Conservation (phyloP, 2,113 vertebrate species). For the Marcusenius ussheri region DNA sequence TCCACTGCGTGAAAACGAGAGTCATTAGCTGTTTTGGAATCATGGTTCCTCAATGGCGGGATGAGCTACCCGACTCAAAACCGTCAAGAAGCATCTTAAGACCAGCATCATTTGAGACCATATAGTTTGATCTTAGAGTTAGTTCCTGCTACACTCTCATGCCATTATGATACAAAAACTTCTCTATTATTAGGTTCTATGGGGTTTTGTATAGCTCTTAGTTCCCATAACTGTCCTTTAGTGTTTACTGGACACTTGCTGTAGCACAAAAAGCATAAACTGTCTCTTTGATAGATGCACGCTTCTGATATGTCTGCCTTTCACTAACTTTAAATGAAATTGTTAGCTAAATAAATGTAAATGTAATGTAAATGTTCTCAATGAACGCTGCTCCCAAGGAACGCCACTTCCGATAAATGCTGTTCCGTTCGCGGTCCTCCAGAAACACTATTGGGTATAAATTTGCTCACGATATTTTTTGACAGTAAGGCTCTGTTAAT, state of each 20-base stretch:
- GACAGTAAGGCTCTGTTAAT: too few relatives aligned
- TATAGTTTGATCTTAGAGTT: not conserved
- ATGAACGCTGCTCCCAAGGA: not conserved
- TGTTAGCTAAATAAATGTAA: not conserved
- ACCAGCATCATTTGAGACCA: not conserved
- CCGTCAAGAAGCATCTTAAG: not conserved
- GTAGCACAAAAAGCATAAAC: not conserved
- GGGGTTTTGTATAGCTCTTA: not conserved
- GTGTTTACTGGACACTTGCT: not conserved
- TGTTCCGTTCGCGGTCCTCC: not conserved
- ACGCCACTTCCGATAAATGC: not conserved
- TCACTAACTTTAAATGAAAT: not conserved
- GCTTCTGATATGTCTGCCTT: not conserved
- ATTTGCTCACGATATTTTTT: too few relatives aligned
- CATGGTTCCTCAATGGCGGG: not conserved
- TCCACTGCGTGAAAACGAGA: not conserved
- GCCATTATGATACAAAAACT: not conserved
- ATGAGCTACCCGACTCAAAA: not conserved
- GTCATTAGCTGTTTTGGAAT: not conserved
- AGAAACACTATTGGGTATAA: not conserved
- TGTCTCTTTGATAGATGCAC: not conserved
- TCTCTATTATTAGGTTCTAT: not conserved
- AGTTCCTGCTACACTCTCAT: not conserved
- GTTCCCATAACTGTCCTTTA: not conserved
- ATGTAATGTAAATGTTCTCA: not conserved